Conservation (phyloP, 2,797 vertebrate genomes). For the Acanthiza pusilla region DNA sequence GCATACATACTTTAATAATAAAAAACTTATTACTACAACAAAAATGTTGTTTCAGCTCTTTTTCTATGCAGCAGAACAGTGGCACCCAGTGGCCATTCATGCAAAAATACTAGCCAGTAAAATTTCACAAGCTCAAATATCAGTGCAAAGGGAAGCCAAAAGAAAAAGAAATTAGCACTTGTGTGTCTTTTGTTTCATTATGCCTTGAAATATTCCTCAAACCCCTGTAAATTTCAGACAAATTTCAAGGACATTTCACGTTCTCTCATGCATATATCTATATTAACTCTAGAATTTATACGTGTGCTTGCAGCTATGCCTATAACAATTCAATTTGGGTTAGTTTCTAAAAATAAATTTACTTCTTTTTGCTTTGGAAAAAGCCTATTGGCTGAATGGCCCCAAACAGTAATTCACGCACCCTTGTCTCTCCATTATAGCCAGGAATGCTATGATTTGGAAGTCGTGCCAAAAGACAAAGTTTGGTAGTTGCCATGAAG, state of each 20-base stretch:
- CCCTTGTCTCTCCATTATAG: neutral
- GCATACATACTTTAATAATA: conserved; percentile 10
- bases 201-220: neutral
- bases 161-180: neutral
- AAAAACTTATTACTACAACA: conserved; percentile 9
- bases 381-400: neutral
- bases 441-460: neutral
- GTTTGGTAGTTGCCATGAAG: neutral
- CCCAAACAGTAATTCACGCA: neutral
- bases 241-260: neutral
- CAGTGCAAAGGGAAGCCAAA: neutral
- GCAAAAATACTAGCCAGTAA: conserved; percentile 14
- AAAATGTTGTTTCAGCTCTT: conserved; percentile 63
- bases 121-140: neutral
- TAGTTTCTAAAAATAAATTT: neutral
- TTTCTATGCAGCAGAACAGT: conserved; percentile 62
- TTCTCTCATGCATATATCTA: neutral
- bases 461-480: neutral
- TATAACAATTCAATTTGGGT: neutral
- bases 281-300: neutral
- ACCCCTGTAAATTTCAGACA: neutral
- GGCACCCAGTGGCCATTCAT: conserved; percentile 64
- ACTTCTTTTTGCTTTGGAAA: neutral
- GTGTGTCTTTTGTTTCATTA: neutral
- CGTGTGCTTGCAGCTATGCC: neutral